Conservation (phyloP, 2,113 vertebrate genomes). For the Urocynchramus pylzowi region DNA sequence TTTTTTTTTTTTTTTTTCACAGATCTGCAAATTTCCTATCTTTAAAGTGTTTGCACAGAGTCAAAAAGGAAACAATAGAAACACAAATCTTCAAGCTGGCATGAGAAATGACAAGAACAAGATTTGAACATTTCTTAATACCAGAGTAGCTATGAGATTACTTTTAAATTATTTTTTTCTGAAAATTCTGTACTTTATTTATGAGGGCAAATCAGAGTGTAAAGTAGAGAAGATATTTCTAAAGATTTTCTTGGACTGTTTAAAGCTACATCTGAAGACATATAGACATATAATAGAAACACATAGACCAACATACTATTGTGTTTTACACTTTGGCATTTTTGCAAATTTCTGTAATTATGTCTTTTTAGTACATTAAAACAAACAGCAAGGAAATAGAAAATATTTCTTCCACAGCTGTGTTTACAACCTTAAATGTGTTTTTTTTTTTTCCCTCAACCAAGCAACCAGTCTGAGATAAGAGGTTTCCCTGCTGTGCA, state of each 20-base stretch:
- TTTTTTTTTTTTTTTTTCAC: slow-evolving; percentile 14
- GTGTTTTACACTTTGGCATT: slow-evolving; percentile 39
- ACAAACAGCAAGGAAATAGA: slow-evolving; percentile 67
- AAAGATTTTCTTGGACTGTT: background rate
- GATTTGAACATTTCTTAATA: slow-evolving; percentile 30
- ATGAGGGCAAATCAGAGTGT: background rate
- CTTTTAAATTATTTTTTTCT: slow-evolving; percentile 33
- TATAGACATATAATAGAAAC: background rate
- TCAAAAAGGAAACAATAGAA: slow-evolving; percentile 58
- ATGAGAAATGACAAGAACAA: slow-evolving; percentile 28
- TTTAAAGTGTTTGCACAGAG: slow-evolving; percentile 22
- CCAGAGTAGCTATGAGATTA: slow-evolving; percentile 19
- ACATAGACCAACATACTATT: background rate
- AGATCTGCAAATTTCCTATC: slow-evolving; percentile 59
- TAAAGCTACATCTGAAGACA: background rate
- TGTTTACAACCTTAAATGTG: slow-evolving; percentile 71
- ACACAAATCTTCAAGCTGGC: slow-evolving; percentile 34
- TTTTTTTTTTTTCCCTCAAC: background rate
- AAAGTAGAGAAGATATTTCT: background rate
- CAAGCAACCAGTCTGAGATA: slow-evolving; percentile 71
- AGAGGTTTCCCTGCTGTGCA: slow-evolving; percentile 75
- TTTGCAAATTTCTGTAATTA: slow-evolving; percentile 62
- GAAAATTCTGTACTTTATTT: slow-evolving; percentile 18
- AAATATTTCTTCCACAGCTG: slow-evolving; percentile 72
- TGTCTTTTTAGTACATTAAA: slow-evolving; percentile 69